Conservation (phyloP, 2,797 vertebrate species). For the Liparis tanakae region DNA sequence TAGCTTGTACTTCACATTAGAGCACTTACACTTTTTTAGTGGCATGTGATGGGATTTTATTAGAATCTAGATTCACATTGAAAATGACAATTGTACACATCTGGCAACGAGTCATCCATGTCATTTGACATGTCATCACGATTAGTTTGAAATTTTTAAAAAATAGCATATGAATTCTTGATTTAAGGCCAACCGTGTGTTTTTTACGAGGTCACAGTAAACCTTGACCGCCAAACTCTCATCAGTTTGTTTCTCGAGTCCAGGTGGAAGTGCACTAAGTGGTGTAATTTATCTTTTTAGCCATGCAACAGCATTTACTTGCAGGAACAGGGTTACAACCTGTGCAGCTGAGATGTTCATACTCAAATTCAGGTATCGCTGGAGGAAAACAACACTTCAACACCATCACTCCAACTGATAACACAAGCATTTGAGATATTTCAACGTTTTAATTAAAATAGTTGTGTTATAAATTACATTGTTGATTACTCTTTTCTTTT, state of each 20-base stretch:
- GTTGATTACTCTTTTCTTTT: not conserved
- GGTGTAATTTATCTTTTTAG: constrained; percentile 19
- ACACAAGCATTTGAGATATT: not conserved
- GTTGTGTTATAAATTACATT: not conserved
- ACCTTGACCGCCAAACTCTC: not conserved
- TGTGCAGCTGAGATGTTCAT: constrained; percentile 16
- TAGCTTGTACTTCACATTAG: not conserved
- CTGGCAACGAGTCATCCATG: not conserved
- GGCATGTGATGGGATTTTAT: not conserved
- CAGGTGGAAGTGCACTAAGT: constrained; percentile 27
- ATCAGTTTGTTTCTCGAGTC: not conserved
- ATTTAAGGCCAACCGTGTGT: not conserved
- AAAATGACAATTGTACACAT: not conserved
- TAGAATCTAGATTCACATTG: not conserved
- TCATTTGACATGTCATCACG: not conserved
- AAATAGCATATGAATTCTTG: not conserved
- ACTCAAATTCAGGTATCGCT: constrained; percentile 4
- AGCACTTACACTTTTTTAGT: not conserved
- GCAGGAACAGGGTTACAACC: constrained; percentile 36
- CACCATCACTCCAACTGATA: not conserved
- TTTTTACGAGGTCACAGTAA: not conserved
- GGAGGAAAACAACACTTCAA: not conserved
- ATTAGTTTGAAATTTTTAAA: not conserved
- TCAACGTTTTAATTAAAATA: not conserved
- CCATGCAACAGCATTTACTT: constrained; percentile 46